These are phyloP conservation scores for Gephyroberyx darwinii DNA, from an alignment of 2,797 vertebrate species.

Conservation along the genomic window DNA sequence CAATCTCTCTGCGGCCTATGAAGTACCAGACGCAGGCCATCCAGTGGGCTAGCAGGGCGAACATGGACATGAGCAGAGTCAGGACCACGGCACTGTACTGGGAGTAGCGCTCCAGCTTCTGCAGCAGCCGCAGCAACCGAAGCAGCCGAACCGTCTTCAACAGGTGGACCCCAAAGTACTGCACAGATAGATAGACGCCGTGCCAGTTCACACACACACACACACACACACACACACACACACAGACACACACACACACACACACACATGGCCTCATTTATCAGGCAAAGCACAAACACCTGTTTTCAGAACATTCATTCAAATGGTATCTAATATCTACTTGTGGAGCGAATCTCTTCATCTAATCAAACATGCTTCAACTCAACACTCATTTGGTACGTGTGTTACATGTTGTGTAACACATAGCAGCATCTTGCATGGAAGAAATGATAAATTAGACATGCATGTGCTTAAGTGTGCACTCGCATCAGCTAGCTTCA, in stretches of 20 bases:
- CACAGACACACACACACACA: neutral
- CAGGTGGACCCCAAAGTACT: slow-evolving; percentile 89
- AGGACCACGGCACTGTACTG: slow-evolving; percentile 90
- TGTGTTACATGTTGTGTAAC: neutral
- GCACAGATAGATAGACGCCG: neutral
- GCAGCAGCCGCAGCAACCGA: slow-evolving; percentile 85
- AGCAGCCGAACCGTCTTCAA: slow-evolving; percentile 88
- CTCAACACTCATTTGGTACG: neutral
- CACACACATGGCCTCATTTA: neutral
- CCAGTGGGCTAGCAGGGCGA: slow-evolving; percentile 90
- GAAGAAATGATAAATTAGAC: slow-evolving; percentile 20
- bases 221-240: too few relatives aligned
- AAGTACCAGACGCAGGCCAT: slow-evolving; percentile 91
- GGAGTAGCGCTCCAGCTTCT: slow-evolving; percentile 88
- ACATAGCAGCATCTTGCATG: neutral
- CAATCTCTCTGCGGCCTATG: slow-evolving; percentile 86
- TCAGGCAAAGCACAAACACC: neutral
- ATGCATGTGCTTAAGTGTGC: neutral
- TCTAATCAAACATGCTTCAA: neutral
- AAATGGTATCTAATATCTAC: neutral
- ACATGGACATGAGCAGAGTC: slow-evolving; percentile 90
- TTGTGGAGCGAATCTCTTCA: neutral
- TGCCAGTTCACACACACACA: neutral
- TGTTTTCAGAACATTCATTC: neutral
- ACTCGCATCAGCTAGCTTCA: slow-evolving; percentile 4